A percentile compares a stretch with the other conserved stretches of the same genome.
phyloP scores from a whole-genome alignment of 2,113 vertebrate species.

The Vireo altiloquus region DNA sequence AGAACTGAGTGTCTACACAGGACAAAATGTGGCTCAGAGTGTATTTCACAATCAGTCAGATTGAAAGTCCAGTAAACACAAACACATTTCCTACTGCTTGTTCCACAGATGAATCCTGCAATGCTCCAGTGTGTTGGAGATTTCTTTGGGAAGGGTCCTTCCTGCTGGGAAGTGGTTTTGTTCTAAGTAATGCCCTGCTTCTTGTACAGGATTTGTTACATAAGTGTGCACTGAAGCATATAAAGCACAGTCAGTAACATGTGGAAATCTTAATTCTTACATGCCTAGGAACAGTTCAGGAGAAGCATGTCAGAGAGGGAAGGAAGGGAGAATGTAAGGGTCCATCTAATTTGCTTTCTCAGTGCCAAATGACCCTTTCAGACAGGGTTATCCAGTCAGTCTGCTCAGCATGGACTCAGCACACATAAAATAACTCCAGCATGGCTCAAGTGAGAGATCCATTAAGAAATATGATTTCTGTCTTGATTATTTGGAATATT shows the following conservation, averaged over 20 bases:
- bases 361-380: not conserved
- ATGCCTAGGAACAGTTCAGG: not conserved
- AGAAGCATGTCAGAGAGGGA: not conserved
- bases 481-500: not conserved
- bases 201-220: not conserved
- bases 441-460: not conserved
- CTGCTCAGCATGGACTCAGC: accelerated
- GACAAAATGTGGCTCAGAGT: not conserved
- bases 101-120: not conserved
- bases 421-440: not conserved
- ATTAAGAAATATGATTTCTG: not conserved
- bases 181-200: not conserved
- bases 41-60: not conserved
- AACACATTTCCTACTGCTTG: not conserved
- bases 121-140: not conserved
- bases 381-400: not conserved
- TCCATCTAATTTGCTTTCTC: not conserved
- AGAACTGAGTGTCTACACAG: not conserved
- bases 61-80: not conserved
- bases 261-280: not conserved
- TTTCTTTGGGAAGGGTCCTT: not conserved
- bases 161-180: not conserved
- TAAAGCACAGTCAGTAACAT: not conserved
- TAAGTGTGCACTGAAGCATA: not conserved
- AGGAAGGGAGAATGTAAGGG: not conserved